Conservation (phyloP, 2,888 invertebrate species). For the Phrixothrix hirtus region DNA sequence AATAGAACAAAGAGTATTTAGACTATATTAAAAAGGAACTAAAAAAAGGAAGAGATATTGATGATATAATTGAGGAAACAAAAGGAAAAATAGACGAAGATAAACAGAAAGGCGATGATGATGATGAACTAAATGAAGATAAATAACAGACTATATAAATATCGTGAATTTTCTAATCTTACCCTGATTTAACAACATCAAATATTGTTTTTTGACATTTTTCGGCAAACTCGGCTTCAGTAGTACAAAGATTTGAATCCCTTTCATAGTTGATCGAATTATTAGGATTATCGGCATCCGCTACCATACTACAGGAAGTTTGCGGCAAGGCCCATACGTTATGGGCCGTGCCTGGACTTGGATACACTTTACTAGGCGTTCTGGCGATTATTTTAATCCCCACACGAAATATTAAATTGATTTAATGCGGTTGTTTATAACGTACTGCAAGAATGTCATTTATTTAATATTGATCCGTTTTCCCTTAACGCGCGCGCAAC, state of each 20-base stretch:
- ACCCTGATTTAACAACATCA: conserved; percentile 85
- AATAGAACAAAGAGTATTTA: conserved; percentile 13
- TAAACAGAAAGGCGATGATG: background rate
- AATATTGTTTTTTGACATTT: conserved; percentile 72
- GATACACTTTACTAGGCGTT: conserved; percentile 66
- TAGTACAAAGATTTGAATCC: conserved; percentile 55
- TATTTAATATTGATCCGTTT: conserved; percentile 18
- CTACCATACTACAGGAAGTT: conserved; percentile 78
- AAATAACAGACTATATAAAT: background rate
- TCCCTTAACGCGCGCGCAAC: conserved; percentile 24
- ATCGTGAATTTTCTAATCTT: conserved; percentile 39
- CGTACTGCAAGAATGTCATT: conserved; percentile 27
- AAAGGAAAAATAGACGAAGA: conserved; percentile 1
- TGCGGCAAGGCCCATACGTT: conserved; percentile 87
- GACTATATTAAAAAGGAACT: conserved; percentile 14
- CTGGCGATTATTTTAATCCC: conserved; percentile 43
- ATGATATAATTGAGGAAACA: conserved; percentile 13
- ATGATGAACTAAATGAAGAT: background rate
- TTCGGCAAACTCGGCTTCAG: conserved; percentile 56
- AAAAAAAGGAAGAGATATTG: conserved; percentile 17
- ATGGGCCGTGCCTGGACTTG: conserved; percentile 87
- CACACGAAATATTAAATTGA: conserved; percentile 32
- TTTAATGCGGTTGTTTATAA: conserved; percentile 33
- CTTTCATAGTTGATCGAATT: conserved; percentile 56
- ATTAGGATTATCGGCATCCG: conserved; percentile 64